phyloP scores from a whole-genome alignment of 2,797 vertebrate genomes.

The Sebastes steindachneri region DNA sequence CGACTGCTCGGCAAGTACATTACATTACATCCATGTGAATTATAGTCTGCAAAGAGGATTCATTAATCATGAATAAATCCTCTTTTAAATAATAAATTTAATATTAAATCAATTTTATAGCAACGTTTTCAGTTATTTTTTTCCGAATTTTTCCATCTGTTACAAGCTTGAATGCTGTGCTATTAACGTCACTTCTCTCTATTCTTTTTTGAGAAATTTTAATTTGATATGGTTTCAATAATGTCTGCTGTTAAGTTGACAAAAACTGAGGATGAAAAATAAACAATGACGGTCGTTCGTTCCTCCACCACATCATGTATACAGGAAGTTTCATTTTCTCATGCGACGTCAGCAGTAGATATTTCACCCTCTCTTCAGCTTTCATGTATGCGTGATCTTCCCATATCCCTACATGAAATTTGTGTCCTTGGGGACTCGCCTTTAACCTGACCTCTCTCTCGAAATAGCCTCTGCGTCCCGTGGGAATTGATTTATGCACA shows the following conservation, averaged over 20 bases:
- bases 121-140: not conserved
- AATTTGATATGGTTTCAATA: not conserved
- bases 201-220: not conserved
- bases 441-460: slow-evolving; percentile 38
- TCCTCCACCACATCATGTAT: not conserved
- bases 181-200: not conserved
- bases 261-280: not conserved
- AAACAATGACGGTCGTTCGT: not conserved
- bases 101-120: too few relatives aligned
- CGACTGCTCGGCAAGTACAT: slow-evolving; percentile 11
- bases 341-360: not conserved
- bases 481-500: slow-evolving; percentile 23
- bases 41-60: not conserved
- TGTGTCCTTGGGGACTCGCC: slow-evolving; percentile 7
- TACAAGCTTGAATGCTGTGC: not conserved
- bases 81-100: too few relatives aligned
- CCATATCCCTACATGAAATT: slow-evolving; percentile 5
- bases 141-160: not conserved
- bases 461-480: slow-evolving; percentile 26
- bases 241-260: not conserved
- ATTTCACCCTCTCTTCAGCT: not conserved
- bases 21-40: slow-evolving; percentile 15
- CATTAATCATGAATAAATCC: not conserved
- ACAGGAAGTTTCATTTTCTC: not conserved
- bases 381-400: slow-evolving; percentile 28